Base-by-base conservation (phyloP, 2,797 vertebrate species). In the Lutjanus argentimaculatus region DNA sequence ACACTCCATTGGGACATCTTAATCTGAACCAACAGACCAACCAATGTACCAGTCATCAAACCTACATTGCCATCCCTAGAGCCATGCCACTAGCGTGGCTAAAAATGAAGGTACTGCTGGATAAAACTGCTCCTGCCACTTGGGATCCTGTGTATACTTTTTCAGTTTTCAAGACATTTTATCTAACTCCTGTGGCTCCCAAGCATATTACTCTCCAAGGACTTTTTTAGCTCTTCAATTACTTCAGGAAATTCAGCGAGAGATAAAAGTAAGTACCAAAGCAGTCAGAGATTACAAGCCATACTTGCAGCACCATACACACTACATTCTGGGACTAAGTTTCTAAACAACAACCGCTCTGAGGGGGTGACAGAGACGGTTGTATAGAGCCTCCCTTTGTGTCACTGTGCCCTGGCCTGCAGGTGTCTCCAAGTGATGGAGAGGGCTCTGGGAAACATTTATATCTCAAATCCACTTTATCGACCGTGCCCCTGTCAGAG, bases 401-500 rank as follows among this genome's bases (percentile, higher is more conserved):
- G 93, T 91, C 81, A 61, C 90, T 61, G 74, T 83, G 83, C 59
- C 74, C 77, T n/a, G 4, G 82, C 75, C 85, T 88, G 89, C 90
- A 90, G 87, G 92, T 94, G 91, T 92, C 85, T 91, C 72, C 75
- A 75, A 83, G 89, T 94, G 94, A 96, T 93, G 91, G 92, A 96
- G 89, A 85, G 92, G 84, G 85, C 92, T 89, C 85, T 88, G 92
- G 93, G 92, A 93, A 94, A 93, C 94, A 93, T 95, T 95, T 94
- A 94, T 95, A 94, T 93, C 94, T 89, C 92, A 92, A 92, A 94
- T 93, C 92, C 92, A 94, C 92, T 95, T 93, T 95, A 95, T 95
- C 93, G 95, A 95, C 93, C 91, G 68, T 67, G 77, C 73, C 83
- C 72, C 82, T 91, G 93, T 92, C 91, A 91, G 91, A 92, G 82